Evolutionary conservation across 2,113 vertebrate species (phyloP).

Genomic region (Cyphomyrus plagiostoma): DNA sequence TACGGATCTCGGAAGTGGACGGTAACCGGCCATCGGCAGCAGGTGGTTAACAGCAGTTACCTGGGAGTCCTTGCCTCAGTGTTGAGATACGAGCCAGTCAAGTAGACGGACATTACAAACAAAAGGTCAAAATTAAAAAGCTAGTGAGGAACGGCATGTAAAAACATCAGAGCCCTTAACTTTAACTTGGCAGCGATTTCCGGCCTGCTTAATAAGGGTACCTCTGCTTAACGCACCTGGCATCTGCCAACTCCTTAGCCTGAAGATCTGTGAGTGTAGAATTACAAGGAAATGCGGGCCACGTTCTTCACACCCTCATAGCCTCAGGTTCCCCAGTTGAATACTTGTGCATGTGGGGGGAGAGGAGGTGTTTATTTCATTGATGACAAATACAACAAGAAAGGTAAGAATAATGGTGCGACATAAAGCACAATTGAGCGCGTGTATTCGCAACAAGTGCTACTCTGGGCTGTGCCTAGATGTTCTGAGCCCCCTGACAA

Average conservation of each 20-base stretch:
- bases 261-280: neutral
- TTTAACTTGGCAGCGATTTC: neutral
- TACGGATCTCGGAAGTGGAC: neutral
- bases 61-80: neutral
- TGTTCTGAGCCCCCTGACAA: neutral
- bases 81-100: neutral
- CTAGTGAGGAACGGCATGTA: neutral
- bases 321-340: neutral
- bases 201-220: neutral
- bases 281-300: neutral
- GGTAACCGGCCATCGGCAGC: neutral
- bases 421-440: neutral
- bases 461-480: neutral
- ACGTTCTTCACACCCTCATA: neutral
- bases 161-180: neutral
- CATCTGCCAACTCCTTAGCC: constrained; percentile 2
- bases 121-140: neutral
- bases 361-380: neutral
- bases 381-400: neutral
- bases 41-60: neutral
- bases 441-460: neutral
- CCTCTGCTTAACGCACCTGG: neutral
- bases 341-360: neutral
- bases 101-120: neutral
- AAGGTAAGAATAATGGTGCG: neutral